Conservation (phyloP, 2,113 vertebrate genomes). For the Ameiurus melas region DNA sequence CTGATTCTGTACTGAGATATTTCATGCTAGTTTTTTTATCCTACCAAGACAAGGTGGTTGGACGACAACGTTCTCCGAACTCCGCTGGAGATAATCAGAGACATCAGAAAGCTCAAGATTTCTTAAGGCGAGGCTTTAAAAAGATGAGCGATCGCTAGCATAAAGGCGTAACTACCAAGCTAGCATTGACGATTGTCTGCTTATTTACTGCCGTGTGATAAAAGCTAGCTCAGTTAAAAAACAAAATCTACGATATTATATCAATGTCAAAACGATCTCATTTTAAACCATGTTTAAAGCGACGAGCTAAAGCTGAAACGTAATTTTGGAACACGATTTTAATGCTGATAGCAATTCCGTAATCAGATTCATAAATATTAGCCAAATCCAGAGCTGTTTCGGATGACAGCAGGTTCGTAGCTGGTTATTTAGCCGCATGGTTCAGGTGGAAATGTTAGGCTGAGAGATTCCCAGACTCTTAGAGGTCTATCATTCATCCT, state of each 20-base stretch:
- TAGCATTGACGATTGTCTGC: neutral
- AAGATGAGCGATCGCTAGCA: neutral
- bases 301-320: neutral
- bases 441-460: slow-evolving; percentile 72
- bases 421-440: slow-evolving; percentile 56
- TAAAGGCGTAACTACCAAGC: neutral
- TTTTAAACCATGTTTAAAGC: neutral
- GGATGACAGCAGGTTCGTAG: slow-evolving; percentile 29
- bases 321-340: neutral
- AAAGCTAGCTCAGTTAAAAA: neutral
- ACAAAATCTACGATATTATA: neutral
- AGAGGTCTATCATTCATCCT: slow-evolving; percentile 78
- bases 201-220: neutral
- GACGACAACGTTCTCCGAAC: neutral
- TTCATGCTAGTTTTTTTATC: neutral
- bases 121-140: neutral
- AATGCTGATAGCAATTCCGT: neutral
- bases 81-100: neutral
- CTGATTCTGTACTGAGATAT: neutral
- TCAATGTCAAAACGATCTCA: neutral
- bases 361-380: neutral
- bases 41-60: neutral
- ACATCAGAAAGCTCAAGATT: neutral
- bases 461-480: slow-evolving; percentile 78
- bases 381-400: neutral